A percentile compares a stretch with the other conserved stretches of the same genome.
phyloP scores from a whole-genome alignment of 2,888 invertebrate species.

The Epsilonema sp. region DNA sequence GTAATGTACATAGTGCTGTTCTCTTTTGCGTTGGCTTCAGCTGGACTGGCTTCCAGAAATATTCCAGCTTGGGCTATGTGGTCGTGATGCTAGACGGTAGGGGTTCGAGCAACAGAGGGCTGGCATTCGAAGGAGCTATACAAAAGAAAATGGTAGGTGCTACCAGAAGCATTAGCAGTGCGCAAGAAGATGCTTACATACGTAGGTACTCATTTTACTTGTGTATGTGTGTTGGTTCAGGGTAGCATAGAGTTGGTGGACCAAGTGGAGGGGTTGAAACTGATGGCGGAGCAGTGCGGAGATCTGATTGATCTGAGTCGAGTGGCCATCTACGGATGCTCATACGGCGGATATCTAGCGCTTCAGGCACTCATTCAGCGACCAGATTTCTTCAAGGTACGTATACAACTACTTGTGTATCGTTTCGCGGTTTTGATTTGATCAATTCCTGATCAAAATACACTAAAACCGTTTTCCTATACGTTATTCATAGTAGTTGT shows the following conservation, averaged over 20 bases:
- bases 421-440: too few species aligned
- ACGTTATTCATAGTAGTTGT: too few species aligned
- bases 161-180: too few species aligned
- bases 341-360: constrained; percentile 92
- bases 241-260: constrained; percentile 80
- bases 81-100: constrained; percentile 85
- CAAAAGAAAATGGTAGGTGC: constrained; percentile 57
- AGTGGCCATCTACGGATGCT: constrained; percentile 93
- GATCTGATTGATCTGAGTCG: constrained; percentile 74
- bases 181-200: too few species aligned
- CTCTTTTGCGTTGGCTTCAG: too few species aligned
- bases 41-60: too few species aligned
- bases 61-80: constrained; percentile 82
- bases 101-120: constrained; percentile 78
- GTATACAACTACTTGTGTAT: too few species aligned
- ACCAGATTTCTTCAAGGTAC: constrained; percentile 72
- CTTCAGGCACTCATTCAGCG: constrained; percentile 78
- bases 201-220: constrained; percentile 4
- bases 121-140: constrained; percentile 73
- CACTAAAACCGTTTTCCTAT: too few species aligned
- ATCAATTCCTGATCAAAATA: too few species aligned
- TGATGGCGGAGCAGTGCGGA: constrained; percentile 52
- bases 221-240: constrained; percentile 24
- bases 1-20: too few species aligned
- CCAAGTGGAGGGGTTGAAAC: constrained; percentile 77